Percentiles rank a stretch among this genome's conserved stretches.
phyloP scores from a whole-genome alignment of 30 jellyfish, hydroid and myxozoan species.

The Aurelia coerulea region DNA sequence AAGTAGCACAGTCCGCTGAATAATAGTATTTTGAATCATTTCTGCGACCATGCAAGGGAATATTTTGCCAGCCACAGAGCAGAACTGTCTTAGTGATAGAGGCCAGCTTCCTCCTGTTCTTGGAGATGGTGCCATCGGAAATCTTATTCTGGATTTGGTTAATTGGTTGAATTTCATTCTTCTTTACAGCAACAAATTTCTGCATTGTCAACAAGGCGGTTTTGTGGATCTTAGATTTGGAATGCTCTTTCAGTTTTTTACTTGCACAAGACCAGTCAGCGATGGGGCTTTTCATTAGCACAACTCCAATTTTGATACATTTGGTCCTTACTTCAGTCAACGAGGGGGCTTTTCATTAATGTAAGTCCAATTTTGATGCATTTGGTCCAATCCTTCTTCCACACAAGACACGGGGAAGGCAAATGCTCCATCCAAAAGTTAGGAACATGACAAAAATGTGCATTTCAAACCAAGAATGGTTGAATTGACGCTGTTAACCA shows the following conservation, averaged over 20 bases:
- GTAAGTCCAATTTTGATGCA: not conserved
- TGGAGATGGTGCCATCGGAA: not conserved
- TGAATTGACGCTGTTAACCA: too few species aligned
- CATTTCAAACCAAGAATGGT: too few species aligned
- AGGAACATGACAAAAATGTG: too few species aligned
- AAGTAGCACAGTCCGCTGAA: slow-evolving; percentile 24
- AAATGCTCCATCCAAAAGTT: too few species aligned
- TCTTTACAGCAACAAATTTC: slow-evolving; percentile 27
- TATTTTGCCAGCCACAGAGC: too few species aligned
- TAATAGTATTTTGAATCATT: not conserved
- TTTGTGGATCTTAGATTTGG: slow-evolving; percentile 4
- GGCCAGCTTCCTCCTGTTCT: slow-evolving; percentile 6
- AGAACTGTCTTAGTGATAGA: too few species aligned
- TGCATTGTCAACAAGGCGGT: slow-evolving; percentile 42
- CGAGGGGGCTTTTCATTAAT: too few species aligned
- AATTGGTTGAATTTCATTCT: slow-evolving; percentile 11
- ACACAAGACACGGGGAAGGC: not conserved
- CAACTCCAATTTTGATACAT: slow-evolving; percentile 6
- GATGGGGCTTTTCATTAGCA: slow-evolving; percentile 24
- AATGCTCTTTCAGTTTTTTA: slow-evolving; percentile 2
- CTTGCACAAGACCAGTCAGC: slow-evolving; percentile 30
- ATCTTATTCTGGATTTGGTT: slow-evolving; percentile 1
- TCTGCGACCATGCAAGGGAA: too few species aligned
- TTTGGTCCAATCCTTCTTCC: slow-evolving; percentile 25
- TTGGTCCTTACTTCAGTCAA: too few species aligned